Percentiles rank a stretch among this genome's conserved stretches.
Evolutionary conservation across 2,113 vertebrate genomes (phyloP).

Genomic region (Chamaea fasciata): DNA sequence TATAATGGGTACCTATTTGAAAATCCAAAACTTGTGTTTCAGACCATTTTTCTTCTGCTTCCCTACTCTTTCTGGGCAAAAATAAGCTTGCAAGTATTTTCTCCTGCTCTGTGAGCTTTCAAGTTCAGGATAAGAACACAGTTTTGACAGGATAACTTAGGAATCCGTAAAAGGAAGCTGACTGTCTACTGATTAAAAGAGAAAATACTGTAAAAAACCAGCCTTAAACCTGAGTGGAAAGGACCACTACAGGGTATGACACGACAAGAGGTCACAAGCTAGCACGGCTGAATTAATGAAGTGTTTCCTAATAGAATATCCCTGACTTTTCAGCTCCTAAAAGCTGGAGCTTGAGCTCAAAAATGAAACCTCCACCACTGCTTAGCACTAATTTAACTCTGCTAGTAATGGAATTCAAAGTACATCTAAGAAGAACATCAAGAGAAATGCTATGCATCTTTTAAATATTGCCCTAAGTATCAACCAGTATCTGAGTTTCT

Average conservation of each 20-base stretch:
- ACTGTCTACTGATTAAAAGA: not conserved
- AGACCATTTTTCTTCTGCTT: not conserved
- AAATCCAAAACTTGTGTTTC: not conserved
- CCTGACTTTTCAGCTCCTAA: not conserved
- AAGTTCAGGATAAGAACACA: not conserved
- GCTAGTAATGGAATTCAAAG: not conserved
- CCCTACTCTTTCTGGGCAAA: not conserved
- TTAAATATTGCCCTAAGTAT: not conserved
- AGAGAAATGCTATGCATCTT: not conserved
- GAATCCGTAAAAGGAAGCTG: not conserved
- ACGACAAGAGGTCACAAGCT: not conserved
- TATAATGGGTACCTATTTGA: not conserved
- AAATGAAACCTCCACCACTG: not conserved
- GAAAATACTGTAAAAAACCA: not conserved
- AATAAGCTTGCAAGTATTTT: not conserved
- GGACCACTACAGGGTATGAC: not conserved
- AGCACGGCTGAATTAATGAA: not conserved
- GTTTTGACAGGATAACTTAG: not conserved
- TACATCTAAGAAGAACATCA: not conserved
- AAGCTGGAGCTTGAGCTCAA: not conserved
- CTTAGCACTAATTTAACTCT: not conserved
- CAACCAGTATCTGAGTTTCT: not conserved
- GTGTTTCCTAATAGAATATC: not conserved
- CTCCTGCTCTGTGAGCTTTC: not conserved
- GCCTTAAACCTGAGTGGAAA: not conserved